phyloP scores from a whole-genome alignment of 2,113 vertebrate genomes.

The Paratilapia polleni region DNA sequence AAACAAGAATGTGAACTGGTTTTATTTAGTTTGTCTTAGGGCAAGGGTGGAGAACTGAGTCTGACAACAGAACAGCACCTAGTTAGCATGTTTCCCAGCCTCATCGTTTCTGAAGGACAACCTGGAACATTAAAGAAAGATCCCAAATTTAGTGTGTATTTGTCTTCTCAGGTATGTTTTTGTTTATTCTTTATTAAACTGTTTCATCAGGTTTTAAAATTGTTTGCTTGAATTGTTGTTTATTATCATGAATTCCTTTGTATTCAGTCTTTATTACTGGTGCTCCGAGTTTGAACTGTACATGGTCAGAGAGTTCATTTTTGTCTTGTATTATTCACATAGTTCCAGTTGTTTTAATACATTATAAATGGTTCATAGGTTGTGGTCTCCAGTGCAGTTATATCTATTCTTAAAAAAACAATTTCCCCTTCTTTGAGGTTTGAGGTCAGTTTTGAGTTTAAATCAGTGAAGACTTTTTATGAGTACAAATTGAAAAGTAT shows the following conservation, averaged over 20 bases:
- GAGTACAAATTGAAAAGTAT: not conserved
- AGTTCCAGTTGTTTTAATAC: not conserved
- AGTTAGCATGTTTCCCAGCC: not conserved
- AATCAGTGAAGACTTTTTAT: not conserved
- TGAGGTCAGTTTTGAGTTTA: not conserved
- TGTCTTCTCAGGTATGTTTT: constrained; percentile 10
- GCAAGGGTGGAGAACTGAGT: constrained; percentile 39
- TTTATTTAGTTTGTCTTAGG: constrained; percentile 21
- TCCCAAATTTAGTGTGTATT: not conserved
- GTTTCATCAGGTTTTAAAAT: not conserved
- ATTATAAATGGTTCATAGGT: not conserved
- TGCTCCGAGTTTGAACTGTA: not conserved
- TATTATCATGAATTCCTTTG: not conserved
- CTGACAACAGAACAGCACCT: not conserved
- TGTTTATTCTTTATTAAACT: not conserved
- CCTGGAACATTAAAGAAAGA: not conserved
- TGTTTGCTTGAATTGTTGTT: not conserved
- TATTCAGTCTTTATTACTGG: not conserved
- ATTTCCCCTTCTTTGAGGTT: not conserved
- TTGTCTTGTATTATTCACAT: not conserved
- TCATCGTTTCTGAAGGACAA: not conserved
- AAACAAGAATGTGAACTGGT: constrained; percentile 27
- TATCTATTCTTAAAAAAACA: not conserved
- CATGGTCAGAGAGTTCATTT: not conserved
- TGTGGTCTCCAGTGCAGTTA: not conserved